A percentile compares a stretch with the other conserved stretches of the same genome.
Conservation (phyloP, 1,140 invertebrate genomes). For the Holcopasites calliopsidis region DNA sequence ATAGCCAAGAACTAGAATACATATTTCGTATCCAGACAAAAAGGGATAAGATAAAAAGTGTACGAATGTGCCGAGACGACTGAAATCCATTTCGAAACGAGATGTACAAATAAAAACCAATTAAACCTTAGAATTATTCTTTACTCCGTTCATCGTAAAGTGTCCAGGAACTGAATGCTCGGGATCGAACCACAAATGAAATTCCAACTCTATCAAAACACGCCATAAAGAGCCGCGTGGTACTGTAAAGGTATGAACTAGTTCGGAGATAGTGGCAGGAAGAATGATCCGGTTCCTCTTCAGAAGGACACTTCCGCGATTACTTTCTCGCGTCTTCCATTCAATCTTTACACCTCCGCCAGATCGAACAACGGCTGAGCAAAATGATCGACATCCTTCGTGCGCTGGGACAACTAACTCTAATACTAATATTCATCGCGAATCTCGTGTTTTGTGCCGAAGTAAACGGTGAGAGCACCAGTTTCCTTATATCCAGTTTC, state of each 20-base stretch:
- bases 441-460: background rate
- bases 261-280: background rate
- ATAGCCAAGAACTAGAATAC: slow-evolving; percentile 6
- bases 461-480: slow-evolving; percentile 33
- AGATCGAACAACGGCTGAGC: background rate
- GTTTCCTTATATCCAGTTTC: background rate
- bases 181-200: too few species aligned
- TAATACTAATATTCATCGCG: slow-evolving; percentile 3
- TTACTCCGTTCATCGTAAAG: too few species aligned
- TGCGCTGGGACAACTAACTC: background rate
- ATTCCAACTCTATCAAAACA: background rate
- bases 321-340: background rate
- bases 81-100: background rate
- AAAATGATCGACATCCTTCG: background rate
- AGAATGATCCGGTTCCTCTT: slow-evolving; percentile 27
- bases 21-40: background rate
- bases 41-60: background rate
- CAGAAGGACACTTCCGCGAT: slow-evolving; percentile 29
- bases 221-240: background rate
- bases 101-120: background rate
- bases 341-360: background rate
- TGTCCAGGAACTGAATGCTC: too few species aligned
- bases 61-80: background rate
- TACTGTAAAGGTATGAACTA: background rate
- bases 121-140: too few species aligned